Conservation (phyloP, 1,140 invertebrate genomes). For the Atta texana region DNA sequence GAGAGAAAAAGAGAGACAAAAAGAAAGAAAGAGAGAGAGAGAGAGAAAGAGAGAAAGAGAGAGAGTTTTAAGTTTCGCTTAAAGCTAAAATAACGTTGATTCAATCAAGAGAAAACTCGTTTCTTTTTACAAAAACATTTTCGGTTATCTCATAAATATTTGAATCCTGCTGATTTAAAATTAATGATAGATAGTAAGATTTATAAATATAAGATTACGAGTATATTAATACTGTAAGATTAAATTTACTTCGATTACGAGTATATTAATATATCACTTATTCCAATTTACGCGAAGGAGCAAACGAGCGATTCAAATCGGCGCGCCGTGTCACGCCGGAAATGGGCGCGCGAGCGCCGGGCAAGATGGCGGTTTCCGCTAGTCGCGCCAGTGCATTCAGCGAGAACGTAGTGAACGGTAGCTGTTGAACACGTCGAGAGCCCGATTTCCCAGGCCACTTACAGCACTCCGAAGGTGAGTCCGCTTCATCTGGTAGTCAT, state of each 20-base stretch:
- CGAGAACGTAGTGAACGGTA: conserved; percentile 85
- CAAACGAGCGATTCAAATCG: background rate
- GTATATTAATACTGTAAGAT: too few relatives aligned
- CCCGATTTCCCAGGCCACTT: conserved; percentile 84
- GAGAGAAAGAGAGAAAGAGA: too few relatives aligned
- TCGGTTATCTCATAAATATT: too few relatives aligned
- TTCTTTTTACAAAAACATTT: too few relatives aligned
- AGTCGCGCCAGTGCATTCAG: conserved; percentile 84
- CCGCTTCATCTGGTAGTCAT: conserved; percentile 27
- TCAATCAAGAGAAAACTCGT: too few relatives aligned
- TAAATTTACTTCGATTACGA: background rate
- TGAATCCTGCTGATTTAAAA: background rate
- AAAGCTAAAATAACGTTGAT: too few relatives aligned
- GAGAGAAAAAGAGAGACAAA: too few relatives aligned
- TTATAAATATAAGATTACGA: too few relatives aligned
- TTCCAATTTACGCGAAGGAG: background rate
- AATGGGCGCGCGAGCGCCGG: conserved; percentile 57
- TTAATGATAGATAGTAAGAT: background rate
- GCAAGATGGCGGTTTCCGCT: conserved; percentile 83
- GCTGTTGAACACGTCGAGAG: conserved; percentile 84
- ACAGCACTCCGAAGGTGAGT: conserved; percentile 85
- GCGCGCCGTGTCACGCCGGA: conserved; percentile 29
- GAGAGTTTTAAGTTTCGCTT: too few relatives aligned
- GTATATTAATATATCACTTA: background rate
- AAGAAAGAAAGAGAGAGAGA: too few relatives aligned